A percentile compares a stretch with the other conserved stretches of the same genome.
These are phyloP conservation scores for Troides helena DNA, from an alignment of 2,888 invertebrate species.

Conservation along the genomic window DNA sequence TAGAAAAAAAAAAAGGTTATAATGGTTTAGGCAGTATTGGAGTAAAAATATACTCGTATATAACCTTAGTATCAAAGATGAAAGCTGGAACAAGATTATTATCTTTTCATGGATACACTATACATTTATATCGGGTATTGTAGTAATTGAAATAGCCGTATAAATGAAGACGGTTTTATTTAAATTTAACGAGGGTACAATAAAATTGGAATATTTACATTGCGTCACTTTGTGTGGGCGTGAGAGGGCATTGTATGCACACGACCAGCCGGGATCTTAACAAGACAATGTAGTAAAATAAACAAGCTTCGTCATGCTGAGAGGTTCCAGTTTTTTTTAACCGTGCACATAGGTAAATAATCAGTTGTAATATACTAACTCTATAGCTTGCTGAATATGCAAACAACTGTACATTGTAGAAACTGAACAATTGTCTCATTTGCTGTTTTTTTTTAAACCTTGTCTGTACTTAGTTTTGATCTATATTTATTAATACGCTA, in stretches of 20 bases:
- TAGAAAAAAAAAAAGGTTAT: no score
- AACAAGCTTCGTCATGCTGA: constrained; percentile 43
- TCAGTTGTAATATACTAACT: neutral
- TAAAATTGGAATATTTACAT: constrained; percentile 12
- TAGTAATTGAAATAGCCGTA: neutral
- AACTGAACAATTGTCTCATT: no score
- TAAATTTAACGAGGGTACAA: constrained; percentile 17
- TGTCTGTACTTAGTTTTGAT: no score
- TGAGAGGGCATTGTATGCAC: constrained; percentile 44
- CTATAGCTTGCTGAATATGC: neutral
- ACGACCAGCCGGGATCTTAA: constrained; percentile 38
- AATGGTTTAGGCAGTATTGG: no score
- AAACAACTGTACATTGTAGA: neutral
- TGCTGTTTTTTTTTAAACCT: no score
- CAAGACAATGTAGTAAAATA: constrained; percentile 60
- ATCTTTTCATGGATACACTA: constrained; percentile 5
- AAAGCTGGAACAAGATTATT: neutral
- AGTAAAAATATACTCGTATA: neutral
- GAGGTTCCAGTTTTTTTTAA: constrained; percentile 4
- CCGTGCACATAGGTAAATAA: neutral
- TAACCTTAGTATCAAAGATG: neutral
- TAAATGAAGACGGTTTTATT: constrained; percentile 1
- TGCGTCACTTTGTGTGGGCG: constrained; percentile 33
- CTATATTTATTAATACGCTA: no score
- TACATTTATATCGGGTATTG: constrained; percentile 15